These are phyloP conservation scores for Microcebus lehilahytsara DNA, from an alignment of 2,113 vertebrate genomes.

Conservation along the genomic window DNA sequence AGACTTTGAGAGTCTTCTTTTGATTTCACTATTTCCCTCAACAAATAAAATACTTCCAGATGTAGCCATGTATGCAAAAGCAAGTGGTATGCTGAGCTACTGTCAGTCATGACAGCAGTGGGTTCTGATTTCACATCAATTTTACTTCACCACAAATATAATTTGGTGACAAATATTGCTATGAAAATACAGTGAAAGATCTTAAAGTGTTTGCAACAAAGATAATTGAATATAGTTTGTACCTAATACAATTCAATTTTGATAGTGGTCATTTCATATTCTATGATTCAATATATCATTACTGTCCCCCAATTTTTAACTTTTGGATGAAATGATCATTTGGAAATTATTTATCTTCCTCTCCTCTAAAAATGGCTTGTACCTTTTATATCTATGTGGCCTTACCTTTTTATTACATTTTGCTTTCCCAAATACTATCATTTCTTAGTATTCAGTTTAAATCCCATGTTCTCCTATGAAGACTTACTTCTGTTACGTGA, in stretches of 20 bases:
- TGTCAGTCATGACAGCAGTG: not conserved
- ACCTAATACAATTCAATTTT: not conserved
- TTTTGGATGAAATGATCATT: not conserved
- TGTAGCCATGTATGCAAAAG: not conserved
- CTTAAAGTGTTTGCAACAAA: not conserved
- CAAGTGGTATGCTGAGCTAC: not conserved
- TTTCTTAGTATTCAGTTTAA: not conserved
- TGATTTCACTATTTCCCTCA: not conserved
- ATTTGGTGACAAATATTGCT: not conserved
- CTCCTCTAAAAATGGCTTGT: not conserved
- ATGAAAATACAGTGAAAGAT: not conserved
- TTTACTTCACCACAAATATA: not conserved
- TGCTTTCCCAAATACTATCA: not conserved
- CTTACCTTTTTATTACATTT: not conserved
- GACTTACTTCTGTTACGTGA: not conserved
- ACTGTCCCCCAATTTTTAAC: not conserved
- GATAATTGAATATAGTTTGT: not conserved
- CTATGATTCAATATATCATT: not conserved
- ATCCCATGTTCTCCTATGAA: not conserved
- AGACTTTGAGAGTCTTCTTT: constrained; percentile 16
- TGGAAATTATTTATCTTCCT: not conserved
- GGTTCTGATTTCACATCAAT: constrained; percentile 1
- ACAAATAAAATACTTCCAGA: not conserved
- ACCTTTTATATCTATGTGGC: not conserved
- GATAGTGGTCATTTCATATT: not conserved